phyloP scores from a whole-genome alignment of 2,797 vertebrate species.

The Diceros bicornis region DNA sequence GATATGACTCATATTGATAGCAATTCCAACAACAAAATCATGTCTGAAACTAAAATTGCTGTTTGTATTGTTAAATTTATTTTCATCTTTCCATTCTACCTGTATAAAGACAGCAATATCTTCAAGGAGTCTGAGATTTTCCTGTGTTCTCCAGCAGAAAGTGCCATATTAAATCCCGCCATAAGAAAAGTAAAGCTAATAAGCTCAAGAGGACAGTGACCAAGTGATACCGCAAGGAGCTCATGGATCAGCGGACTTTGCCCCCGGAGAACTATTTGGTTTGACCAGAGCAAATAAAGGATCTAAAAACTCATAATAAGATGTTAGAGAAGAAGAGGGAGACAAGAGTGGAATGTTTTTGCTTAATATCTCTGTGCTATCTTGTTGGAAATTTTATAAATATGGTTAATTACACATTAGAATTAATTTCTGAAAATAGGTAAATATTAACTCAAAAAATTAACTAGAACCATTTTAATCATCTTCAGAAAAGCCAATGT shows the following conservation, averaged over 20 bases:
- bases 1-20: background rate
- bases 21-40: background rate
- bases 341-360: background rate
- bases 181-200: background rate
- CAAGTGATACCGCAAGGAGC: background rate
- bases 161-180: background rate
- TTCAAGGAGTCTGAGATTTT: constrained; percentile 8
- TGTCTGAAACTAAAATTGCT: background rate
- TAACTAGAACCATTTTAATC: background rate
- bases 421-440: background rate
- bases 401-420: background rate
- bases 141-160: constrained; percentile 4
- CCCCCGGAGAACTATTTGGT: constrained; percentile 28
- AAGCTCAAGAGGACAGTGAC: constrained; percentile 1
- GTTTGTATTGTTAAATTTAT: background rate
- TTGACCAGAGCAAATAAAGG: constrained; percentile 20
- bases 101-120: constrained; percentile 23
- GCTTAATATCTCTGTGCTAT: background rate
- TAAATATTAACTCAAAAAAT: background rate
- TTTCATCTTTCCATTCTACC: constrained; percentile 48
- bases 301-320: constrained; percentile 24
- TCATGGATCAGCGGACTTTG: background rate
- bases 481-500: background rate
- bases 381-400: background rate
- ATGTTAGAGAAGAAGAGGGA: background rate